Evolutionary conservation across 2,113 vertebrate genomes (phyloP).

Genomic region (Thymallus thymallus): DNA sequence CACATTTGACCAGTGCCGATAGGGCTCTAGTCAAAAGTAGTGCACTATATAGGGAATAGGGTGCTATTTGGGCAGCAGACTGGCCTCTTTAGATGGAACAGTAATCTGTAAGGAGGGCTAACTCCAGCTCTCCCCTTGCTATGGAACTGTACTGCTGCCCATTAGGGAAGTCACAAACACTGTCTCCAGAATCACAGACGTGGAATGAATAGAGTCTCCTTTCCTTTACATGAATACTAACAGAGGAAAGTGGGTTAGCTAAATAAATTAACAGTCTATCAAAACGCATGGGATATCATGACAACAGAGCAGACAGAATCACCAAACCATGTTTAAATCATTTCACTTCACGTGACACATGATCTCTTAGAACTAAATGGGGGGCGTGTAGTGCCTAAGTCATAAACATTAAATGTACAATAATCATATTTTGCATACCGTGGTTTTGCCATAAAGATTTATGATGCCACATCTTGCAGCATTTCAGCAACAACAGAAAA

Average conservation of each 20-base stretch:
- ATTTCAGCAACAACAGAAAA: no score
- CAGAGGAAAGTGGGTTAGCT: constrained; percentile 3
- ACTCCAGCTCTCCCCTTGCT: not conserved
- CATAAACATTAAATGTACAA: no score
- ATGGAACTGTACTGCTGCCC: not conserved
- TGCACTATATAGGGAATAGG: no score
- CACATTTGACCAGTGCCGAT: no score
- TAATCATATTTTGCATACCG: no score
- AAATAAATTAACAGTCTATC: constrained; percentile 28
- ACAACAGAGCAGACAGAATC: constrained; percentile 1
- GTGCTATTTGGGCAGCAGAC: not conserved
- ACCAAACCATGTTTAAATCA: constrained; percentile 7
- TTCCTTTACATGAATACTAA: constrained; percentile 10
- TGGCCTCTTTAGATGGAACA: not conserved
- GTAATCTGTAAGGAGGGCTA: not conserved
- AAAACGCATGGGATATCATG: constrained; percentile 10
- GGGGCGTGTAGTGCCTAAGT: not conserved
- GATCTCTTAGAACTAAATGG: not conserved
- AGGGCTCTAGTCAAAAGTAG: no score
- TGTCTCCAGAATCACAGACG: constrained; percentile 1
- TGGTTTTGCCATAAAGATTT: no score
- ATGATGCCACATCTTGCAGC: no score
- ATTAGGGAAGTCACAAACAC: constrained; percentile 8
- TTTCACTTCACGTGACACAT: not conserved
- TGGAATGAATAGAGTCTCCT: constrained; percentile 4